Conservation (phyloP, 2,113 vertebrate species). For the Saguinus midas region DNA sequence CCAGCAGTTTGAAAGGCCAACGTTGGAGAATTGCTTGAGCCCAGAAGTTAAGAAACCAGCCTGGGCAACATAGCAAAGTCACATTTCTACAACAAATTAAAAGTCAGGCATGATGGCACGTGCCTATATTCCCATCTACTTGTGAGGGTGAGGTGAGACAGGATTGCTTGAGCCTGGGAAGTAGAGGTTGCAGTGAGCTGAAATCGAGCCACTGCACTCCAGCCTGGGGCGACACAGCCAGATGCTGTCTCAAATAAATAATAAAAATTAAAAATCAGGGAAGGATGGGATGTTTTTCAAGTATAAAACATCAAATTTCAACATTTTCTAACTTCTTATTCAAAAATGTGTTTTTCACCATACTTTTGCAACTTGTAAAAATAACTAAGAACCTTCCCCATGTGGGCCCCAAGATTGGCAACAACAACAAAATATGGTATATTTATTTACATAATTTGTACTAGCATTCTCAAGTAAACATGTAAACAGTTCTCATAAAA, state of each 20-base stretch:
- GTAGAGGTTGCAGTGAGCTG: too few relatives aligned
- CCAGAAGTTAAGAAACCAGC: too few relatives aligned
- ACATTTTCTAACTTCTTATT: conserved; percentile 25
- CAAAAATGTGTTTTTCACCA: conserved; percentile 5
- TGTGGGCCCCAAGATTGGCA: neutral
- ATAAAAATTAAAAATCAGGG: neutral
- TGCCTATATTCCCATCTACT: too few relatives aligned
- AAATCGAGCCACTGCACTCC: neutral
- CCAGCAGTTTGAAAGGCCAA: neutral
- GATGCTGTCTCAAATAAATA: neutral
- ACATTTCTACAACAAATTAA: too few relatives aligned
- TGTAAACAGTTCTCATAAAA: conserved; percentile 37
- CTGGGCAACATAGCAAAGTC: too few relatives aligned
- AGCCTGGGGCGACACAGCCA: neutral
- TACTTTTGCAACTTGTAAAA: conserved; percentile 1
- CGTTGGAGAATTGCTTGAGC: neutral
- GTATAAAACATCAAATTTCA: neutral
- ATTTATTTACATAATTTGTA: neutral
- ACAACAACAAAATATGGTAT: neutral
- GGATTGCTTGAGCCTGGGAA: too few relatives aligned
- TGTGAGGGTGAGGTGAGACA: too few relatives aligned
- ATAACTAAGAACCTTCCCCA: conserved; percentile 16
- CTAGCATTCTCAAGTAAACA: neutral
- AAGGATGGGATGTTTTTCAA: neutral
- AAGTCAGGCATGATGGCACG: too few relatives aligned